Base-by-base conservation (phyloP, 2,888 invertebrate species). In the Nezara viridula region DNA sequence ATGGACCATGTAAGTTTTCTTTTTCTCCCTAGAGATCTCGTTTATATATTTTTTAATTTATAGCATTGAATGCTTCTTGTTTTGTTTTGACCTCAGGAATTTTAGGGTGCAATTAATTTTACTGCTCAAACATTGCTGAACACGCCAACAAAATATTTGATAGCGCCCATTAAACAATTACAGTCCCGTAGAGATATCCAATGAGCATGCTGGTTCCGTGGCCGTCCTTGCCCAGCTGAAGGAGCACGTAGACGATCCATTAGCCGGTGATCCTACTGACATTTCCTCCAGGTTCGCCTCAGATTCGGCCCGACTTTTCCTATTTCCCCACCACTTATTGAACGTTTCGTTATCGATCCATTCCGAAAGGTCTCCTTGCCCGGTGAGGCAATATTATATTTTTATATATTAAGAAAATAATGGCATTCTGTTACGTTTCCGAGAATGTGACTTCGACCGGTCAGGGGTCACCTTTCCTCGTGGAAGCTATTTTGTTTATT, bases 291-390 rank as follows among this genome's bases (percentile, higher is more conserved):
- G 32, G 32, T 73, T 73, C 66, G 66, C 32, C 66, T 73, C 81
- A 81, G 81, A 40, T 81, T n/a, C 81, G 40, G 44, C 44, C 14
- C 44, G 81, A 81, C 81, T 81, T 81, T 81, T 81, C 81, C 47
- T 47, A 81, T 81, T 81, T 81, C 81, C 81, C 40, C 81, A 81
- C 81, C 24, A 24, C 81, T 81, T 81, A 81, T 81, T 81, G 81
- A 81, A 81, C 24, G 81, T 81, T 81, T 81, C 44, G 81, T 81
- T 81, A 47, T 47, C 81, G 81, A 81, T 81, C n/a, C 81, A 44
- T n/a, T 47, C 81, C 7, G n/a, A 81, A 81, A 81, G 81, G 81
- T 81, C 81, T 81, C 81, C 81, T n/a, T 81, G 81, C n/a, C 40
- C 44, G 44, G n/a, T 81, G 9, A 1, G n/a, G n/a, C n/a, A 81